Evolutionary conservation across 2,888 invertebrate genomes (phyloP).

Genomic region (Digitonthophagus gazella): DNA sequence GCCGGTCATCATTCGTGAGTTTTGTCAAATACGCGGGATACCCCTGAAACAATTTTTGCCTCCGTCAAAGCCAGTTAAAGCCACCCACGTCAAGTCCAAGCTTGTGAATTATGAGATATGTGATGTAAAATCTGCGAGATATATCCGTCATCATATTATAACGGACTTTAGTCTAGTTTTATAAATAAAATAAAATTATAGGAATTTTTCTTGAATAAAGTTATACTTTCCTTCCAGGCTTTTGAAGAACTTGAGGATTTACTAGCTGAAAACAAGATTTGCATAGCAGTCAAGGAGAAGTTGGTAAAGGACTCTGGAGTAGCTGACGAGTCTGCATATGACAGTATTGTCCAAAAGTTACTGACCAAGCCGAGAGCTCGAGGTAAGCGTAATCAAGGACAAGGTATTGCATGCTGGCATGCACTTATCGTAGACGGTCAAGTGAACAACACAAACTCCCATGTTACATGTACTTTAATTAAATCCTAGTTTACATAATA

Average conservation of each 20-base stretch:
- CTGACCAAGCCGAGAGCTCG: constrained; percentile 83
- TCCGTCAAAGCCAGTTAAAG: neutral
- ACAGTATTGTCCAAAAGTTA: constrained; percentile 81
- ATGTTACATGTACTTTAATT: neutral
- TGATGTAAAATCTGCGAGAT: too few relatives aligned
- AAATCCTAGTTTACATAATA: neutral
- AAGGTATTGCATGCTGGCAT: neutral
- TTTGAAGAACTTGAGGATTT: constrained; percentile 90
- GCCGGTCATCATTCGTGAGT: neutral
- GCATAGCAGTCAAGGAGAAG: constrained; percentile 93
- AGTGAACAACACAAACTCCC: neutral
- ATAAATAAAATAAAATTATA: neutral
- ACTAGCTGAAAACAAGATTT: constrained; percentile 79
- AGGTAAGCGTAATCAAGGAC: constrained; percentile 61
- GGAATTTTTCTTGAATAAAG: neutral
- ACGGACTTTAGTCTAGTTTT: too few relatives aligned
- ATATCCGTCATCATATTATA: too few relatives aligned
- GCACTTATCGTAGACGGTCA: neutral
- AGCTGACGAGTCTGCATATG: constrained; percentile 82
- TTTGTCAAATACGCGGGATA: neutral
- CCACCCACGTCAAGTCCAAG: neutral
- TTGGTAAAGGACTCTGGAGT: constrained; percentile 95
- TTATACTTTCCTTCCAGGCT: constrained; percentile 63
- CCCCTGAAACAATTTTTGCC: neutral
- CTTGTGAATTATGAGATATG: too few relatives aligned